phyloP scores from a whole-genome alignment of 2,888 invertebrate genomes.

The Eilema caniola region DNA sequence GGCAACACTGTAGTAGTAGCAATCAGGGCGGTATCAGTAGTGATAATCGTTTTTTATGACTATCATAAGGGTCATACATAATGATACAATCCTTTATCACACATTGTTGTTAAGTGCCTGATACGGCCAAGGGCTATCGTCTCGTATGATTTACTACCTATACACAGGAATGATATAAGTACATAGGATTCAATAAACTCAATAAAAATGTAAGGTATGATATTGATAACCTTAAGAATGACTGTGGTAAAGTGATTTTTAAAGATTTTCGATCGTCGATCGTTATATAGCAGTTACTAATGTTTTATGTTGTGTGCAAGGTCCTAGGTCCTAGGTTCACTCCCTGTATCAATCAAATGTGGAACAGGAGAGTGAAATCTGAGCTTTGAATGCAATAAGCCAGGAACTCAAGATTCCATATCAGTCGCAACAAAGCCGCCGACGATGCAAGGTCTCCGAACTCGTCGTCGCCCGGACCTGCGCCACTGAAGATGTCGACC shows the following conservation, averaged over 20 bases:
- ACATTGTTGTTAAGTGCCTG: conserved; percentile 25
- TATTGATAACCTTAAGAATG: neutral
- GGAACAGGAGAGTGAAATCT: no score
- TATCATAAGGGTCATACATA: neutral
- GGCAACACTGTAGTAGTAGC: neutral
- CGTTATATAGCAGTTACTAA: neutral
- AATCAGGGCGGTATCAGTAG: neutral
- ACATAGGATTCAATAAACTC: conserved; percentile 35
- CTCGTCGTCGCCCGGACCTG: no score
- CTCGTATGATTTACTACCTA: conserved; percentile 29
- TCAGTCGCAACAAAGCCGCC: no score
- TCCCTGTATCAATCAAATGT: no score
- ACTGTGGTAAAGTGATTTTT: neutral
- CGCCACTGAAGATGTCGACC: no score
- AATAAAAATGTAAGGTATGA: neutral
- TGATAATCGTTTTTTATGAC: neutral
- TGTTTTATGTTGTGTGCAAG: no score
- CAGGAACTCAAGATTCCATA: no score
- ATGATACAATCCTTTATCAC: neutral
- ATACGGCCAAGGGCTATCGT: conserved; percentile 23
- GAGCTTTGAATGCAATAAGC: no score
- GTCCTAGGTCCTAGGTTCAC: no score
- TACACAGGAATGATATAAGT: conserved; percentile 20
- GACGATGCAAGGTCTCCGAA: no score
- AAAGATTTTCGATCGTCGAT: neutral